phyloP scores from a whole-genome alignment of 2,797 vertebrate genomes.

The Helarctos malayanus region DNA sequence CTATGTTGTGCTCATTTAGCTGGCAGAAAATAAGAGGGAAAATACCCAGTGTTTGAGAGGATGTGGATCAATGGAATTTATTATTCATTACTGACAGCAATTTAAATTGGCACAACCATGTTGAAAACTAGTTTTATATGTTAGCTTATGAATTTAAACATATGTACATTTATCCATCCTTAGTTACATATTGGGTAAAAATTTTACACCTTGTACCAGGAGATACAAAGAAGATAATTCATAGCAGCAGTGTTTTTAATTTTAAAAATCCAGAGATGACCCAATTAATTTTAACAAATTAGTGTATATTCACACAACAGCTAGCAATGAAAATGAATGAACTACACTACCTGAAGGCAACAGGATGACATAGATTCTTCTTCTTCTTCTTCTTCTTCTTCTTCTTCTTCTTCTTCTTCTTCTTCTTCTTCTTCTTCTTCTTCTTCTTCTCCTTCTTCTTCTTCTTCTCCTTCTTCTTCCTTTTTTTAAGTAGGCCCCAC shows the following conservation, averaged over 20 bases:
- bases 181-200: slow-evolving; percentile 6
- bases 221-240: slow-evolving; percentile 37
- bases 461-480: rapidly evolving
- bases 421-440: rapidly evolving
- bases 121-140: slow-evolving; percentile 30
- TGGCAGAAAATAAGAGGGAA: neutral
- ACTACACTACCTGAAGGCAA: neutral
- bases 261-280: slow-evolving; percentile 21
- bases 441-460: rapidly evolving
- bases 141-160: slow-evolving; percentile 60
- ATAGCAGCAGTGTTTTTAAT: slow-evolving; percentile 35
- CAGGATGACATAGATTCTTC: neutral
- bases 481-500: too few relatives aligned
- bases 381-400: neutral
- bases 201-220: neutral
- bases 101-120: neutral
- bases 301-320: neutral
- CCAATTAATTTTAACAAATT: slow-evolving; percentile 37
- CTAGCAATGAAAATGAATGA: slow-evolving; percentile 39
- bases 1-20: neutral
- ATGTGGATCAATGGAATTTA: neutral
- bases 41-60: neutral
- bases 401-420: too few relatives aligned
- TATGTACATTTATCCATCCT: neutral
- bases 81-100: neutral